Evolutionary conservation across 1,140 invertebrate species (phyloP), one percentile per base, ranked within the genome.

Genomic region (Lanistes nyassanus): DNA sequence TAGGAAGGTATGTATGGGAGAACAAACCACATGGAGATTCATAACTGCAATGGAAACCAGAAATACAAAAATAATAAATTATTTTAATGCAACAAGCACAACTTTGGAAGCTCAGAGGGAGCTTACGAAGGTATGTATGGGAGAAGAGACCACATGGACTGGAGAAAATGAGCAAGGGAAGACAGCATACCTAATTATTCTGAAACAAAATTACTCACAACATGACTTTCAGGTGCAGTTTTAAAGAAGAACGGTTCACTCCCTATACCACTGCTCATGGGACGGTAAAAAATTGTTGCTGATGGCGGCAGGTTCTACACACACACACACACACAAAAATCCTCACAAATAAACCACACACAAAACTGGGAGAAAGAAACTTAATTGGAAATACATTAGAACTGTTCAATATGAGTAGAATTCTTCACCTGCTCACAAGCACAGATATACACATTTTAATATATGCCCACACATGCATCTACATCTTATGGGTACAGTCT

Each of bases 211-310:
- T 9, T 29, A 53, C 60, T 51, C 23, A 68, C 71, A 47, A 47
- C 47, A 53, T 21, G 29, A 37, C 74, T 21, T 56, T n/a, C 29
- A 13, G 68, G 70, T 62, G 74, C 76, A 19, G 81, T 79, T 62
- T 78, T 76, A 53, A 82, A 81, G 76, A 75, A 81, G 53, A 78
- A 77, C 3, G 81, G 81, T 31, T 78, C 79, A 36, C 72, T 78
- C 29, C 75, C 76, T n/a, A 81, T 74, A 19, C 74, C 62, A 11
- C 72, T 71, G 73, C 80, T 81, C 2, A 76, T 31, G 7, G 82
- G 82, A 16, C 76, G 70, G 68, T 83, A 83, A 62, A 74, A 81
- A 64, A 80, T 79, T 19, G 78, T 78, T 64, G 67, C 73, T 9
- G 68, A 51, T 58, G 67, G 60, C 16, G 39, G 11, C 23, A 83